Conservation (phyloP, 2,113 vertebrate genomes). For the Lates calcarifer region DNA sequence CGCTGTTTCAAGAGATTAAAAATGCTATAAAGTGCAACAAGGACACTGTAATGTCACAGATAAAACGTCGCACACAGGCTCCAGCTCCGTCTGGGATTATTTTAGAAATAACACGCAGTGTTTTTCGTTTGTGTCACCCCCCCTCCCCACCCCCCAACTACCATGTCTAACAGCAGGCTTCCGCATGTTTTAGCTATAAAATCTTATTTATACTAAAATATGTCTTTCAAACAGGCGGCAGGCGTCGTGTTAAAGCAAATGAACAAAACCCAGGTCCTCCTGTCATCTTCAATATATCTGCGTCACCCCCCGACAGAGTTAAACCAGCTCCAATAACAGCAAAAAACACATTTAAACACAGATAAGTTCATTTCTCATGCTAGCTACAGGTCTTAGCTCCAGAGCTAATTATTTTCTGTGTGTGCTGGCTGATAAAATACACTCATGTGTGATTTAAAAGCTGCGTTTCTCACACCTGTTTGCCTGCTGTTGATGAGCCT, state of each 20-base stretch:
- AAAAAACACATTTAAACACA: neutral
- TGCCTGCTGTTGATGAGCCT: slow-evolving; percentile 42
- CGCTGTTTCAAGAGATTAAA: neutral
- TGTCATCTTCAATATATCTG: neutral
- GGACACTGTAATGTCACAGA: neutral
- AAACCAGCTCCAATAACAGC: neutral
- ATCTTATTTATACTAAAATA: neutral
- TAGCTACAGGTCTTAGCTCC: neutral
- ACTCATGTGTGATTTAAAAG: neutral
- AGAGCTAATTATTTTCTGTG: slow-evolving; percentile 23
- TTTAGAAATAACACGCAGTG: neutral
- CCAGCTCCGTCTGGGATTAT: slow-evolving; percentile 14
- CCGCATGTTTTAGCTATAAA: neutral
- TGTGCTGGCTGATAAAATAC: slow-evolving; percentile 15
- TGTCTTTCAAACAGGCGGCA: neutral
- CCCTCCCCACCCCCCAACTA: neutral
- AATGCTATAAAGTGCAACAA: neutral
- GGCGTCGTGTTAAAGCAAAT: neutral
- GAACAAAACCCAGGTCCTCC: neutral
- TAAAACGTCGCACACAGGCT: neutral
- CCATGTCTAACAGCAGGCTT: neutral
- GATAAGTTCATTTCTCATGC: neutral
- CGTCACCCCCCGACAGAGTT: neutral
- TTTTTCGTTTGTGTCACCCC: neutral
- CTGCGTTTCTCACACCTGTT: slow-evolving; percentile 55